Evolutionary conservation across 2,113 vertebrate species (phyloP).

Genomic region (Bufo gargarizans): DNA sequence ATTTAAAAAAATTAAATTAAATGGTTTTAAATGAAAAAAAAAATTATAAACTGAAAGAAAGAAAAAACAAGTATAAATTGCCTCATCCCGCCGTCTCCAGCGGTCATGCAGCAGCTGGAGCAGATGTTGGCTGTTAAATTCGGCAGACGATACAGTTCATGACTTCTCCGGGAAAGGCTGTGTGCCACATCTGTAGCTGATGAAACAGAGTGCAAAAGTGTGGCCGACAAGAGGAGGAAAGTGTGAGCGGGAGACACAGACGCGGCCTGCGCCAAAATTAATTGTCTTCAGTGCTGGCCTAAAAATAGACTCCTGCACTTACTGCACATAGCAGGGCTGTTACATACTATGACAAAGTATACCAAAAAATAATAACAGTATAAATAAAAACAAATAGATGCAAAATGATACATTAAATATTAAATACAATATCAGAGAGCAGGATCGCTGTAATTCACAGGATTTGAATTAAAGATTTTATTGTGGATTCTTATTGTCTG

Average conservation of each 20-base stretch:
- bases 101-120: conserved; percentile 69
- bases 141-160: conserved; percentile 82
- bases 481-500: not conserved
- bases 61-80: conserved; percentile 28
- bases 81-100: conserved; percentile 69
- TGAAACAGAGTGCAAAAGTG: conserved; percentile 73
- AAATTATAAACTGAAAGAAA: not conserved
- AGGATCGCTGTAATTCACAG: not conserved
- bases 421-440: not conserved
- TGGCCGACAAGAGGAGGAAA: conserved; percentile 68
- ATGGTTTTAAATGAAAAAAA: conserved; percentile 63
- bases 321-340: conserved; percentile 61
- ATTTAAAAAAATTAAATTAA: conserved; percentile 27
- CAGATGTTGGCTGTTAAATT: conserved; percentile 85
- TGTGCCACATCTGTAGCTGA: conserved; percentile 79
- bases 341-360: conserved; percentile 26
- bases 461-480: not conserved
- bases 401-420: not conserved
- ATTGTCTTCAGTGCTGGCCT: conserved; percentile 69
- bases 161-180: conserved; percentile 77
- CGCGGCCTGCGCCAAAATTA: conserved; percentile 64
- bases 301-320: conserved; percentile 72
- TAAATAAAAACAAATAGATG: not conserved
- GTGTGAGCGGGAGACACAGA: conserved; percentile 64
- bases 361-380: not conserved